Base-by-base conservation (phyloP, 2,797 vertebrate genomes). In the Dendrocincla tyrannina region DNA sequence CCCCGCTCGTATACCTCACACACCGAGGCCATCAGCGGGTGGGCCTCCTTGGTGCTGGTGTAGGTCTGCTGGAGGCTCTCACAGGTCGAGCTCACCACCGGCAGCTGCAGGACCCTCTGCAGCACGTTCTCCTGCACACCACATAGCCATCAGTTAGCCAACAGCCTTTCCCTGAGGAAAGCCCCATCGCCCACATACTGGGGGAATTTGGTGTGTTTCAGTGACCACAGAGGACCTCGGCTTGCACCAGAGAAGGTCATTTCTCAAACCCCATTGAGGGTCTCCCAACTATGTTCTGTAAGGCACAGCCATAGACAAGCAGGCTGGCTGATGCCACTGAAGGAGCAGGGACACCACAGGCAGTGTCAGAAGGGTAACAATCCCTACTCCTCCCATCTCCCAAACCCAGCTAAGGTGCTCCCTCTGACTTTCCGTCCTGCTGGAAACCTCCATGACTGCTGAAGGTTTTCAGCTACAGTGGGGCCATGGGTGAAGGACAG, bases 1-100 rank as follows among this genome's bases (percentile, higher is more conserved):
- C 98, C 98, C 15, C 95, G 95, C 97, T 98, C 98, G 0, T 98
- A 98, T 72, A 97, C 96, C 17, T 75, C 90, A 7, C 98, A 98
- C 70, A 98, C 95, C 0, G 97, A 98, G 32, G 96, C 97, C 94
- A 98, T 69, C 81, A 98, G 88, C 0, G 98, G 98, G 85, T 98
- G 98, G 2, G 95, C 96, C 68, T 98, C 97, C 93, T 98, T 98
- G 91, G 98, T 98, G 93, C 94, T 97, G 85, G 64, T 19, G 35
- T 98, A 98, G 15, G 96, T 98, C 35, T 97, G 91, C 96, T 98
- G 98, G 56, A 98, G 90, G 20, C 96, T 97, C 76, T 97, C 91
- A 0, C 97, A 96, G 24, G 98, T 97, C 1, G 97, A 97, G 58
- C 96, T 98, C 87, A 98, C 98, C 95, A 98, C 97, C 0, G 98